Percentiles rank a stretch among this genome's conserved stretches.
phyloP scores from a whole-genome alignment of 2,797 vertebrate genomes.

The Vultur gryphus region DNA sequence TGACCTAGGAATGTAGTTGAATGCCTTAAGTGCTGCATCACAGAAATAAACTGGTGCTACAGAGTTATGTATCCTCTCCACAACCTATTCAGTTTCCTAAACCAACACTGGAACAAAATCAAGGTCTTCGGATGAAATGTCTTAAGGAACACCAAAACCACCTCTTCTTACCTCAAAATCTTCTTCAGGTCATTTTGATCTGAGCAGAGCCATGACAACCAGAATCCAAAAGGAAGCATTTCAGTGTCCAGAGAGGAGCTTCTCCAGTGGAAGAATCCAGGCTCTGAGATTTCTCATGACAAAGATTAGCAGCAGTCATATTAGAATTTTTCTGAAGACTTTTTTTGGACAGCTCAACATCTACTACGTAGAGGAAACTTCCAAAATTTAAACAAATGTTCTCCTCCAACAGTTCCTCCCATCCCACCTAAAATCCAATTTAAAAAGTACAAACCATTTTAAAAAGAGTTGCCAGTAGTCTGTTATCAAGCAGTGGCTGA shows the following conservation, averaged over 20 bases:
- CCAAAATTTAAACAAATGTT: neutral
- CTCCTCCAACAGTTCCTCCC: neutral
- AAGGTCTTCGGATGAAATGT: neutral
- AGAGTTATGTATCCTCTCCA: neutral
- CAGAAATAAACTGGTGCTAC: neutral
- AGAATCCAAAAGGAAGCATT: neutral
- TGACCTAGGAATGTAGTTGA: neutral
- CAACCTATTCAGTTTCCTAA: neutral
- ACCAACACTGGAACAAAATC: neutral
- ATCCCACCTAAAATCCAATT: neutral
- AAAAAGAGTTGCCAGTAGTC: neutral
- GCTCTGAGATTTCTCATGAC: neutral
- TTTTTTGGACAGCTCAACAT: neutral
- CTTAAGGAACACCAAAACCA: neutral
- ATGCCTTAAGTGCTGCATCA: neutral
- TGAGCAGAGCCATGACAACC: neutral
- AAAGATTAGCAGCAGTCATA: neutral
- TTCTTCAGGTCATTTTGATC: neutral
- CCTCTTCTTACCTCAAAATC: neutral
- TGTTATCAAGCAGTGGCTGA: neutral
- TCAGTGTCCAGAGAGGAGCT: neutral
- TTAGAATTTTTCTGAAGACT: neutral
- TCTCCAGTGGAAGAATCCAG: neutral
- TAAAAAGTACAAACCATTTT: neutral
- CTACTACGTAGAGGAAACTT: neutral